These are phyloP conservation scores for Myotis myotis DNA, from an alignment of 2,797 vertebrate species.

Conservation along the genomic window DNA sequence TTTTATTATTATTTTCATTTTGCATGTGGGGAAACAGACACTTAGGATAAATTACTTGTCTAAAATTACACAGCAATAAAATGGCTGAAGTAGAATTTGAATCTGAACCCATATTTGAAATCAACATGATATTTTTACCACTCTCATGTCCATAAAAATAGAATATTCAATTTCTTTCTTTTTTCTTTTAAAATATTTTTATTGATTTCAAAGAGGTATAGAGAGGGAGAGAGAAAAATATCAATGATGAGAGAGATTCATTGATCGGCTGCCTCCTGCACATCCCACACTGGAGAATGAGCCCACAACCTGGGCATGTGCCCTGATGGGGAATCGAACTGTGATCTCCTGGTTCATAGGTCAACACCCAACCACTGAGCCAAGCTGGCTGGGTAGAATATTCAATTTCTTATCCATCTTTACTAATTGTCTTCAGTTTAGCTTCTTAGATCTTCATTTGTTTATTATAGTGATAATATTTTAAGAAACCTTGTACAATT, in stretches of 20 bases:
- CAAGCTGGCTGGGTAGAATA: neutral
- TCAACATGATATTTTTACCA: neutral
- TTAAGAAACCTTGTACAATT: neutral
- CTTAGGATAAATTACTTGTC: neutral
- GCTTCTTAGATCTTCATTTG: neutral
- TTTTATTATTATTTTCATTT: conserved; percentile 6
- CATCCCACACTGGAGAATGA: no score
- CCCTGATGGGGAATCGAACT: no score
- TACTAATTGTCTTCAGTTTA: neutral
- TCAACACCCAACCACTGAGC: no score
- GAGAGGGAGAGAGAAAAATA: no score
- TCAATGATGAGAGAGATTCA: no score
- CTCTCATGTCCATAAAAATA: neutral
- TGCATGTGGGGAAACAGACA: neutral
- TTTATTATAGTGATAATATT: neutral
- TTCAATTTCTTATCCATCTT: neutral
- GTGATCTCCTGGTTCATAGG: no score
- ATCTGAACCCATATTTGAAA: neutral
- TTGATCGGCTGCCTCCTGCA: no score
- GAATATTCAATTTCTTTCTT: neutral
- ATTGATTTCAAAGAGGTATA: no score
- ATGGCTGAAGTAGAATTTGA: neutral
- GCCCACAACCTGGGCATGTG: no score
- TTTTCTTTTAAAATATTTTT: no score
- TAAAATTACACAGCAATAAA: neutral